phyloP scores from a whole-genome alignment of 35 echinoderm and acorn worm species.

The Lytechinus pictus region DNA sequence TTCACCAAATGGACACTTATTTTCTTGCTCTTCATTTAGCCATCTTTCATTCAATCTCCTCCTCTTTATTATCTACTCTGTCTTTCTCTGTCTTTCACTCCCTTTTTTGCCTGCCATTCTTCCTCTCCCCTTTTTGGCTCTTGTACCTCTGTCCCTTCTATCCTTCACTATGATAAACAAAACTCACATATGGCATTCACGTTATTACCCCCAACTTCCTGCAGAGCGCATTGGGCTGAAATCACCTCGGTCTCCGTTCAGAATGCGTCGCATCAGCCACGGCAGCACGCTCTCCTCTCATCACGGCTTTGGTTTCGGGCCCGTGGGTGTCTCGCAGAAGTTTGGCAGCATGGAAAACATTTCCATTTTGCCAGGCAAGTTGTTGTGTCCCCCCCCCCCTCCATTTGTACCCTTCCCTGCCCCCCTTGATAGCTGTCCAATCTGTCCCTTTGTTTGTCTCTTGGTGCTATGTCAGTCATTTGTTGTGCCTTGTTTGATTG shows the following conservation, averaged over 20 bases:
- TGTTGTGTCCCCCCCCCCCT: background rate
- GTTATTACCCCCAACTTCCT: background rate
- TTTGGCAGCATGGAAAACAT: constrained; percentile 97
- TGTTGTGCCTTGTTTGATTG: background rate
- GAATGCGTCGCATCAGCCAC: constrained; percentile 90
- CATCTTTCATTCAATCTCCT: too few relatives aligned
- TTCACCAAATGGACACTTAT: too few relatives aligned
- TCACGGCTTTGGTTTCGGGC: constrained; percentile 58
- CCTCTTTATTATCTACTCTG: too few relatives aligned
- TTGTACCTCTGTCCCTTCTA: too few relatives aligned
- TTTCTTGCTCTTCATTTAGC: too few relatives aligned
- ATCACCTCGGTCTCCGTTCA: constrained; percentile 65
- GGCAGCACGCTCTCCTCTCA: constrained; percentile 82
- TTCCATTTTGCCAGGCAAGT: constrained; percentile 94
- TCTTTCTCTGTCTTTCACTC: too few relatives aligned
- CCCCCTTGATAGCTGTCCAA: background rate
- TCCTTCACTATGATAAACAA: background rate
- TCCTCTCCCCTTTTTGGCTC: too few relatives aligned
- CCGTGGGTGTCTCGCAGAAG: constrained; percentile 79
- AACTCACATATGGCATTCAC: background rate
- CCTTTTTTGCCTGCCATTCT: too few relatives aligned
- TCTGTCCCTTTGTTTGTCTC: constrained; percentile 30
- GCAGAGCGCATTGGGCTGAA: constrained; percentile 73
- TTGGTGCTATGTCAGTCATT: constrained; percentile 31
- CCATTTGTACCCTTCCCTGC: background rate